A percentile compares a stretch with the other conserved stretches of the same genome.
Conservation (phyloP, 2,113 vertebrate genomes). For the Menidia beryllina region DNA sequence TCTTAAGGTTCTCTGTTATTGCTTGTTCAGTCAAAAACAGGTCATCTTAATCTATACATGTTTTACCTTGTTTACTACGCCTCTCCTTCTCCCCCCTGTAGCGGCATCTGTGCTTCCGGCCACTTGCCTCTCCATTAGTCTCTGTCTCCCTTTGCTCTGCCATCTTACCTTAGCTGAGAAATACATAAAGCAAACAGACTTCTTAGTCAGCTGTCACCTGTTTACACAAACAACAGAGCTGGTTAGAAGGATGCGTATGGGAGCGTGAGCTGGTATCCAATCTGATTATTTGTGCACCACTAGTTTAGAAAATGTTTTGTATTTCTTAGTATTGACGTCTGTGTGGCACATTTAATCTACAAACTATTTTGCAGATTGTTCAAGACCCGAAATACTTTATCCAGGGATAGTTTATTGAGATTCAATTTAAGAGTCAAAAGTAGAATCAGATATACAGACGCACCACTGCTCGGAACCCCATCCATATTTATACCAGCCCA, state of each 20-base stretch:
- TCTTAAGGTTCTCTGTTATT: slow-evolving; percentile 8
- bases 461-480: slow-evolving; percentile 1
- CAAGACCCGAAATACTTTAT: slow-evolving; percentile 39
- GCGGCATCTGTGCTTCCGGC: slow-evolving; percentile 16
- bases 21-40: background rate
- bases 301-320: slow-evolving; percentile 25
- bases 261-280: slow-evolving; percentile 58
- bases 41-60: background rate
- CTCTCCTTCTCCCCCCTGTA: slow-evolving; percentile 2
- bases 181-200: slow-evolving; percentile 18
- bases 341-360: slow-evolving; percentile 45
- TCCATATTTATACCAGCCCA: slow-evolving; percentile 31
- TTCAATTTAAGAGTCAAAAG: slow-evolving; percentile 36
- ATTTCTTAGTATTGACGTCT: slow-evolving; percentile 28
- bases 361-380: slow-evolving; percentile 60
- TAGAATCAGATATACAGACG: no score
- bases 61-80: background rate
- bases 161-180: slow-evolving; percentile 20
- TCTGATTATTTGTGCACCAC: slow-evolving; percentile 41
- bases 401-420: slow-evolving; percentile 20
- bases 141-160: slow-evolving; percentile 8
- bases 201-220: slow-evolving; percentile 40
- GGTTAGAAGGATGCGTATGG: slow-evolving; percentile 17
- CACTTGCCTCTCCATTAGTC: slow-evolving; percentile 25
- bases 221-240: slow-evolving; percentile 52